Percentiles rank a stretch among this genome's conserved stretches.
These are phyloP conservation scores for Drosophila nigricruria DNA, from an alignment of 2,888 invertebrate genomes.

Conservation along the genomic window DNA sequence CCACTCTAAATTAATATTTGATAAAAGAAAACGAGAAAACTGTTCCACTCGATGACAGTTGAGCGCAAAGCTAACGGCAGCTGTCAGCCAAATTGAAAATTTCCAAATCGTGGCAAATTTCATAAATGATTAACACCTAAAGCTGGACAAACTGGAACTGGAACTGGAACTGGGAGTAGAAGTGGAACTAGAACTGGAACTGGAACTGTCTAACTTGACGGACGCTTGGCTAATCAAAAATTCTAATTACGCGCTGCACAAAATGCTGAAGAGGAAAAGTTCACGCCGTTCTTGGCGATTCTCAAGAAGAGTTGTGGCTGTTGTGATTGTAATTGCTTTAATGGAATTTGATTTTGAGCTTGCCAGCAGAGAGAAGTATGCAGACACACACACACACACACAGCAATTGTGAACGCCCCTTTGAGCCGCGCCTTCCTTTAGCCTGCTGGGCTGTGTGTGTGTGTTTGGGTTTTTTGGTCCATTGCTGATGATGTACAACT, in stretches of 20 bases:
- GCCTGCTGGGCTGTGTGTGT: constrained; percentile 5
- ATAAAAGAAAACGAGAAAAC: constrained; percentile 24
- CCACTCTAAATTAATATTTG: constrained; percentile 24
- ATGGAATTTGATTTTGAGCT: constrained; percentile 79
- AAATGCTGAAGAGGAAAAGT: neutral
- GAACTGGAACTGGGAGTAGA: constrained; percentile 56
- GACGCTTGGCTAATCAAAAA: constrained; percentile 72
- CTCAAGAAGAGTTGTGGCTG: constrained; percentile 17
- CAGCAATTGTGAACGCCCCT: constrained; percentile 13
- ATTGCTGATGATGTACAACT: constrained; percentile 81
- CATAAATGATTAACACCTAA: constrained; percentile 82
- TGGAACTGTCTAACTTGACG: constrained; percentile 42
- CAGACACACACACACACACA: constrained; percentile 6
- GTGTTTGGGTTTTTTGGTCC: constrained; percentile 66
- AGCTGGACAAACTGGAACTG: constrained; percentile 76
- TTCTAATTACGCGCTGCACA: constrained; percentile 65
- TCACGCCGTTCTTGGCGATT: constrained; percentile 30
- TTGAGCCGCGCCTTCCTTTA: neutral
- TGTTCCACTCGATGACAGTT: constrained; percentile 39
- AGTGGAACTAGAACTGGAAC: constrained; percentile 13
- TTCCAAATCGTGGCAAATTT: constrained; percentile 59
- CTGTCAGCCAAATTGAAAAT: constrained; percentile 75
- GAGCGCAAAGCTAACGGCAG: constrained; percentile 44
- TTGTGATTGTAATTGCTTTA: constrained; percentile 68
- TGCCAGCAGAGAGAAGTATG: constrained; percentile 7